phyloP scores from a whole-genome alignment of 2,797 vertebrate species.

The Malurus splendens region DNA sequence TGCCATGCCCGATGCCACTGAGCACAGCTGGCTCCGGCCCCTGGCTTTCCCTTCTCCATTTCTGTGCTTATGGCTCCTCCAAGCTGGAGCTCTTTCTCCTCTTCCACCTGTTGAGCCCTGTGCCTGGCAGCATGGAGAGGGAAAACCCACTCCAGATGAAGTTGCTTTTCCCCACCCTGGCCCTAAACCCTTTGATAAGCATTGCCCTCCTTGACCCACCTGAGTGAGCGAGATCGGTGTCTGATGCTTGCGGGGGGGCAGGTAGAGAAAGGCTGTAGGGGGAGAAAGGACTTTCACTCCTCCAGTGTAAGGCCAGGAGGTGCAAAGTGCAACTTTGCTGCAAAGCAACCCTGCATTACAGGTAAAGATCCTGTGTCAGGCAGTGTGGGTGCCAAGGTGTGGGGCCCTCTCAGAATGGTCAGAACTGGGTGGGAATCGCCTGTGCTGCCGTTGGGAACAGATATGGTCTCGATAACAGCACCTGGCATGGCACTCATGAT shows the following conservation, averaged over 20 bases:
- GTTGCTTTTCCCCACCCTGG: neutral
- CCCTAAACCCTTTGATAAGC: neutral
- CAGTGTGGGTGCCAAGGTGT: neutral
- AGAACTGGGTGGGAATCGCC: neutral
- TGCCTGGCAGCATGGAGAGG: neutral
- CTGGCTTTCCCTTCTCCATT: neutral
- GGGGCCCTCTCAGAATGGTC: accelerated
- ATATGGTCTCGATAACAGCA: neutral
- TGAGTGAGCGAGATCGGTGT: accelerated
- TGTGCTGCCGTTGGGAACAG: neutral
- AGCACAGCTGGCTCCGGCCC: accelerated
- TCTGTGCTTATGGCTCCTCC: neutral
- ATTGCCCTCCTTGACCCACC: neutral
- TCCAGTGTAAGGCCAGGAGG: neutral
- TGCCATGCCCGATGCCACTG: accelerated
- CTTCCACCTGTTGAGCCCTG: neutral
- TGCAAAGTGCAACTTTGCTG: neutral
- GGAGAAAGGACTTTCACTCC: neutral
- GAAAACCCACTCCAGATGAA: neutral
- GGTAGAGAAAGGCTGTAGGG: neutral
- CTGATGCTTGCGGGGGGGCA: neutral
- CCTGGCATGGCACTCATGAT: neutral
- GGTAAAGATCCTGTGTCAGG: neutral
- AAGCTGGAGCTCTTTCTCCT: neutral
- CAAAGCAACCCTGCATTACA: neutral